These are phyloP conservation scores for Liparis tanakae DNA, from an alignment of 2,797 vertebrate genomes.

Conservation along the genomic window DNA sequence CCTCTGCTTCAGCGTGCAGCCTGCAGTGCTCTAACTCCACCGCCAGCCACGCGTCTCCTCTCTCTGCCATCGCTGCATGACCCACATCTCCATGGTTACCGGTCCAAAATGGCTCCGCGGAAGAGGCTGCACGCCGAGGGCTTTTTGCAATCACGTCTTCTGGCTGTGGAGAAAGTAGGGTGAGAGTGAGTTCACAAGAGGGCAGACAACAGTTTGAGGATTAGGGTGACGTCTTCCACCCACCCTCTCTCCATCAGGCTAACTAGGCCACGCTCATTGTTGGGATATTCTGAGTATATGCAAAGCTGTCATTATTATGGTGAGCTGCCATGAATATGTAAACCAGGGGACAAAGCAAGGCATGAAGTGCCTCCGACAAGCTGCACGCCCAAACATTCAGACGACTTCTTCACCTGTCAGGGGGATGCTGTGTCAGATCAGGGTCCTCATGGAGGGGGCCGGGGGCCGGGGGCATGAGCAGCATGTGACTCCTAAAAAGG, in stretches of 20 bases:
- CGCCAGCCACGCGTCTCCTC: conserved; percentile 67
- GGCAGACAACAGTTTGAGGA: conserved; percentile 60
- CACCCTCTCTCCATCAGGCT: conserved; percentile 43
- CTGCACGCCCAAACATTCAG: conserved; percentile 35
- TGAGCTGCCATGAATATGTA: conserved; percentile 62
- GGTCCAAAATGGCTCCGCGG: conserved; percentile 74
- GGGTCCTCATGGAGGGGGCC: neutral
- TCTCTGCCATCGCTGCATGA: conserved; percentile 73
- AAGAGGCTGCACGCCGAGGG: conserved; percentile 33
- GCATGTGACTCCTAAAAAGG: neutral
- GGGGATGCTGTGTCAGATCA: conserved; percentile 8
- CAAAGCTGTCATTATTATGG: conserved; percentile 69
- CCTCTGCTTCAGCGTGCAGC: conserved; percentile 51
- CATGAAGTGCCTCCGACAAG: conserved; percentile 33
- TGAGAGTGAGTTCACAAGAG: conserved; percentile 48
- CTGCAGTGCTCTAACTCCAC: conserved; percentile 68
- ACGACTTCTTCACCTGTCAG: conserved; percentile 25
- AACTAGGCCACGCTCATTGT: conserved; percentile 77
- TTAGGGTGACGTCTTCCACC: conserved; percentile 68
- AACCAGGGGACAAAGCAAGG: conserved; percentile 56
- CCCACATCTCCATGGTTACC: conserved; percentile 82
- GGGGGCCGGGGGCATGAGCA: neutral
- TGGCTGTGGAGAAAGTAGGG: conserved; percentile 30
- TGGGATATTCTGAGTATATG: conserved; percentile 74
- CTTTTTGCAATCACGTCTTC: conserved; percentile 42